Base-by-base conservation (phyloP, 2,888 invertebrate genomes). In the Orthonychiurus folsomi region DNA sequence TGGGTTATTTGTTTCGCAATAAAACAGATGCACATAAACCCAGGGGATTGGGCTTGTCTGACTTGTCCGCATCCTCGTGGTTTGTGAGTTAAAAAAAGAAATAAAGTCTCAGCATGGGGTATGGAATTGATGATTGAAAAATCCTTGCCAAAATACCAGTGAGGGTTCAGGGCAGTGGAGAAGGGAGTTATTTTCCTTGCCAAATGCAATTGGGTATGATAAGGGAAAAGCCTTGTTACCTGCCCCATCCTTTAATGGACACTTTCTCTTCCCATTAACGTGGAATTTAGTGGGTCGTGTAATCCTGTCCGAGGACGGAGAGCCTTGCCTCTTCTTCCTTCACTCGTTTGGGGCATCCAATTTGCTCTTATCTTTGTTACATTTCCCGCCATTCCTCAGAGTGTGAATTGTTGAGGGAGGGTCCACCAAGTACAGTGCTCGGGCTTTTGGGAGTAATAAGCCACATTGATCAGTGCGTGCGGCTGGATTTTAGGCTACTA, bases 221-320 rank as follows among this genome's bases (percentile, higher is more conserved):
- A 9, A 5, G 37, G 37, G 15, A 15, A 37, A 37, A 37, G 37
- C 37, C 37, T 37, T 37, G 37, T 37, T 37, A 37, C 37, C 37
- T 37, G 37, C 37, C 37, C 15, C 37, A 9, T 15, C 15, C 37
- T 15, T 37, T 37, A 37, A 37, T 37, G 37, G 37, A 37, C 37
- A 37, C 37, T 37, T 37, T 37, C 37, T 37, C 37, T 37, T 37
- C 37, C 37, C 37, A 37, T 37, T 37, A 37, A 37, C 37, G 37
- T 5, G 37, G 37, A n/a, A 37, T 37, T 37, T 37, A 37, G 37
- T 37, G 37, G 37, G 37, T 37, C 37, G 15, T 37, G 15, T 37
- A 37, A 37, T 37, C 37, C 37, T 37, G 37, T 37, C 37, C 15
- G 15, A 5, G 37, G 5, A 37, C 37, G 37, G 37, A 37, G n/a